Base-by-base conservation (phyloP, 2,113 vertebrate species). In the Fulmarus glacialis region DNA sequence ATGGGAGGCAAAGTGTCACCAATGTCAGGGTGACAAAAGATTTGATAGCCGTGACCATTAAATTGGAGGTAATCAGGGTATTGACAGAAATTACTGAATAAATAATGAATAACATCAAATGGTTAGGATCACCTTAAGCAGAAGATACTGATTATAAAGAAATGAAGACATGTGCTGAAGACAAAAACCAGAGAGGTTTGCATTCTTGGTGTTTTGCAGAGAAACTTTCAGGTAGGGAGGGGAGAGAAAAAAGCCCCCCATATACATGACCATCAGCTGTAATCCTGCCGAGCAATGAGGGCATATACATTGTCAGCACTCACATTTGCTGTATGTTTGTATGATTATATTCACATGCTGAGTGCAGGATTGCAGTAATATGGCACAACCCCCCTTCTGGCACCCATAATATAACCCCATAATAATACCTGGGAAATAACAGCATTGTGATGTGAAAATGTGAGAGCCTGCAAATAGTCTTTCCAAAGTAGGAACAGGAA, bases 281-380 rank as follows among this genome's bases (percentile, higher is more conserved):
- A 70, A 62, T 48, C 12, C 40, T 29, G 11, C 13, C 1, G 2
- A 47, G 4, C 1, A 1, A 11, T n/a, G 42, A 43, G 23, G 7
- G 11, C 18, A 30, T 24, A 11, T 34, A n/a, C 18, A 19, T 8
- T n/a, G 24, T 58, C 40, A 32, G 3, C 14, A 83, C 4, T 8
- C 30, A 22, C 29, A 11, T 83, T 64, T 45, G 8, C 24, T 27
- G 2, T 8, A 30, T 32, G 8, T 45, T 64, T 34, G 14, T 38
- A 21, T n/a, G 23, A n/a, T 10, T 52, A n/a, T 30, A 52, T 40
- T 58, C 14, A 64, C 34, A 30, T 3, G 2, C 6, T 23, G 24
- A 50, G 17, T 77, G 36, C 9, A 50, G 12, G 32, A 24, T 50
- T 64, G 71, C 8, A 6, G 29, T 45, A 62, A 64, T 17, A 45